Evolutionary conservation across 2,113 vertebrate genomes (phyloP).

Genomic region (Martes martes): DNA sequence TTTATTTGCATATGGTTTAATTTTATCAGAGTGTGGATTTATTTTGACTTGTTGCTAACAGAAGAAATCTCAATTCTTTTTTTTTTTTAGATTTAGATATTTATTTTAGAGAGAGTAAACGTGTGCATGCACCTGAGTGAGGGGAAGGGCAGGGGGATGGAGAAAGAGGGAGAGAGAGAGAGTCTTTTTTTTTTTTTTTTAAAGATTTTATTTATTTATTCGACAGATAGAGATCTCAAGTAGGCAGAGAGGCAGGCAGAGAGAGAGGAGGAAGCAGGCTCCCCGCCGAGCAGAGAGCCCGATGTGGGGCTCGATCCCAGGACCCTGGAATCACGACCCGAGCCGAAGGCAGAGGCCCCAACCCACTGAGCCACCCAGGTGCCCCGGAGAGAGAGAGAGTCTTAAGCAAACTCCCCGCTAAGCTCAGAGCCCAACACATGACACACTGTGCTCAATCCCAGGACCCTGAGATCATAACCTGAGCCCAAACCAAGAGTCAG

Average conservation of each 20-base stretch:
- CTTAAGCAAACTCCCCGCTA: background rate
- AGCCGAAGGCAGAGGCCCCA: too few relatives aligned
- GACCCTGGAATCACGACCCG: too few relatives aligned
- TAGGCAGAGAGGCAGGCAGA: too few relatives aligned
- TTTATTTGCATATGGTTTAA: background rate
- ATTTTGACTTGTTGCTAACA: background rate
- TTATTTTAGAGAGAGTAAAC: background rate
- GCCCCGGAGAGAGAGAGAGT: too few relatives aligned
- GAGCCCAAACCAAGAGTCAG: background rate
- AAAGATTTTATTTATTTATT: too few relatives aligned
- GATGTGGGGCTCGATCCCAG: too few relatives aligned
- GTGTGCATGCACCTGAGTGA: background rate
- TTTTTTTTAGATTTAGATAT: background rate
- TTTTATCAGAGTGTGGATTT: background rate
- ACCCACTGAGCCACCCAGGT: too few relatives aligned
- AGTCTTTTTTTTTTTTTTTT: too few relatives aligned
- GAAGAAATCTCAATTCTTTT: background rate
- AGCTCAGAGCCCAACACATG: background rate
- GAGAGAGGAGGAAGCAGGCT: too few relatives aligned
- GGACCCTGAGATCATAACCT: background rate
- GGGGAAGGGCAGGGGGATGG: background rate
- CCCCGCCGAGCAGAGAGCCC: too few relatives aligned
- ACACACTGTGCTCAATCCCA: background rate
- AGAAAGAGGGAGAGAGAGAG: too few relatives aligned
- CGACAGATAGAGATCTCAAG: too few relatives aligned